These are phyloP conservation scores for Nematopogon swammerdamellus DNA, from an alignment of 2,888 invertebrate genomes.

Conservation along the genomic window DNA sequence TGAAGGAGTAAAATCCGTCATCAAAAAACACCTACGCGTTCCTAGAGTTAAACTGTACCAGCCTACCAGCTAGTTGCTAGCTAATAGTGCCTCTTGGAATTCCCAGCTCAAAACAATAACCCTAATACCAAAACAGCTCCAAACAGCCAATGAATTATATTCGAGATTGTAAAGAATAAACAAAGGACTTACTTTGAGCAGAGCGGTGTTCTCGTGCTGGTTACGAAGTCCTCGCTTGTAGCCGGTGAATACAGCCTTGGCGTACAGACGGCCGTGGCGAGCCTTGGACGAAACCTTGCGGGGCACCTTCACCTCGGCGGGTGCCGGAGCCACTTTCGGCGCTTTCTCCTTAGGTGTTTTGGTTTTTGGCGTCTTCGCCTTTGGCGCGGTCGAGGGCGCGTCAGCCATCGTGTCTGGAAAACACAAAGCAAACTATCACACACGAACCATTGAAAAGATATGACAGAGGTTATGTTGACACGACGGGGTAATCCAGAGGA, in stretches of 20 bases:
- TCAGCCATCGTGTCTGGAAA: constrained; percentile 61
- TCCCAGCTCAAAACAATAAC: too few species aligned
- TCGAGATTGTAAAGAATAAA: too few species aligned
- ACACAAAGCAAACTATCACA: constrained; percentile 15
- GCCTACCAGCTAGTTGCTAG: too few species aligned
- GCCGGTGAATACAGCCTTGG: constrained; percentile 96
- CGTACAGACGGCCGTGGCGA: constrained; percentile 85
- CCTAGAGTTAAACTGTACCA: too few species aligned
- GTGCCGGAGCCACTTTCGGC: constrained; percentile 50
- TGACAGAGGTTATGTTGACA: constrained; percentile 47
- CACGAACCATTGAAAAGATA: constrained; percentile 4
- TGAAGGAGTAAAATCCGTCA: too few species aligned
- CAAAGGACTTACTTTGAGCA: constrained; percentile 76
- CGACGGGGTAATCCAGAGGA: constrained; percentile 26
- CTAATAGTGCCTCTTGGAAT: too few species aligned
- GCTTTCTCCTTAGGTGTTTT: constrained; percentile 59
- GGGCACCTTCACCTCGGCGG: constrained; percentile 48
- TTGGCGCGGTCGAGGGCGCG: constrained; percentile 51
- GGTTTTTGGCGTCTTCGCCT: constrained; percentile 52
- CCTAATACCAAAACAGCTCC: too few species aligned
- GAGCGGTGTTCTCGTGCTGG: constrained; percentile 95
- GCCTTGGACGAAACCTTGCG: constrained; percentile 48
- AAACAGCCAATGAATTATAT: too few species aligned
- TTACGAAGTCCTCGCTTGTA: constrained; percentile 95
- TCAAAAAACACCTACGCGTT: too few species aligned